Conservation (phyloP, 2,888 invertebrate genomes). For the Spilosoma lubricipeda region DNA sequence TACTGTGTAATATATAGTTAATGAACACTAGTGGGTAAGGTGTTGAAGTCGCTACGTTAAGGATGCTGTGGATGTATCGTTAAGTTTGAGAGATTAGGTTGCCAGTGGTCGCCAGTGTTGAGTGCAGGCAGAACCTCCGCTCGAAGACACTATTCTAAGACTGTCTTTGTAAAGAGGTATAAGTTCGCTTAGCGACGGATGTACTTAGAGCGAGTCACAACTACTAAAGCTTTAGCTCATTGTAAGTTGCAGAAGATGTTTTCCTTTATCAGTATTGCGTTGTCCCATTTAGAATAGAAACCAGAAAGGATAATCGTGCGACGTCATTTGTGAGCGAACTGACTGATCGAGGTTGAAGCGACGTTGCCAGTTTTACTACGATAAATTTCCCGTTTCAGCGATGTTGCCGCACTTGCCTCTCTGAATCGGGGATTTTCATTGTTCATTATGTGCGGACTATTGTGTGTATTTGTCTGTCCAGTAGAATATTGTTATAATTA, state of each 20-base stretch:
- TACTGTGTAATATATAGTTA: conserved; percentile 86
- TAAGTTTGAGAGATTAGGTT: conserved; percentile 79
- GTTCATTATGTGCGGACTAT: conserved; percentile 65
- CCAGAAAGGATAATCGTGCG: conserved; percentile 84
- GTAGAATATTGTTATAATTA: conserved; percentile 63
- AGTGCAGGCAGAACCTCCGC: conserved; percentile 72
- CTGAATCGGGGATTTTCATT: conserved; percentile 74
- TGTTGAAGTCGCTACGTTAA: conserved; percentile 76
- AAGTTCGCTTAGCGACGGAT: conserved; percentile 62
- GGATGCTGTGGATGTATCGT: conserved; percentile 75
- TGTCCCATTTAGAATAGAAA: conserved; percentile 81
- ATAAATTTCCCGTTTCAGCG: conserved; percentile 80
- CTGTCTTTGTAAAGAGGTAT: conserved; percentile 50
- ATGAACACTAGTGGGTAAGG: conserved; percentile 77
- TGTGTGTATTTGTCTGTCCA: conserved; percentile 55
- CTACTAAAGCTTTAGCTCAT: conserved; percentile 70
- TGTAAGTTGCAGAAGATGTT: conserved; percentile 78
- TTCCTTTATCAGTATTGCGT: conserved; percentile 84
- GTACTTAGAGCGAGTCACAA: conserved; percentile 76
- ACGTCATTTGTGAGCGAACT: conserved; percentile 80
- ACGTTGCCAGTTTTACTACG: conserved; percentile 79
- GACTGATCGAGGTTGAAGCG: conserved; percentile 76
- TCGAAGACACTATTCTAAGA: conserved; percentile 54
- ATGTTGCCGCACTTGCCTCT: conserved; percentile 73
- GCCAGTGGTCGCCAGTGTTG: conserved; percentile 78